phyloP scores from a whole-genome alignment of 1,140 invertebrate genomes.

The Apocrypta bakeri region DNA sequence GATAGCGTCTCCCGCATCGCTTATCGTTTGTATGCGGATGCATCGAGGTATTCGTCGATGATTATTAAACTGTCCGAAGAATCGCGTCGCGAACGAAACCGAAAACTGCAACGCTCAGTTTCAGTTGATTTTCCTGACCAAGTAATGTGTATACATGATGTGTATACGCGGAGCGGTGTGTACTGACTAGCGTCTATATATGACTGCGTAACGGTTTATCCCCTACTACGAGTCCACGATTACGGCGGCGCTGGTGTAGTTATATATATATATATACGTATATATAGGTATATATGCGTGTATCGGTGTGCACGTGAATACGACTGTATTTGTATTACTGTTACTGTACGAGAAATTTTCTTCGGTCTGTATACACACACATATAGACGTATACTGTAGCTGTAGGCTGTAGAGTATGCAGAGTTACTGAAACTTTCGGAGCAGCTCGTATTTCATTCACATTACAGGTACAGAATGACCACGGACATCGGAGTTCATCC shows the following conservation, averaged over 20 bases:
- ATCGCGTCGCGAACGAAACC: background rate
- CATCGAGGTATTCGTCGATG: no score
- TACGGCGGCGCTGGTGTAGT: background rate
- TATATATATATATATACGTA: background rate
- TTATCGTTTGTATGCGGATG: background rate
- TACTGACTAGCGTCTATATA: background rate
- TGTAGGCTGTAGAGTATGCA: no score
- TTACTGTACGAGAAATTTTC: no score
- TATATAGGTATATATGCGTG: background rate
- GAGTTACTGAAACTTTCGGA: background rate
- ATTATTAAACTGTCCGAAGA: background rate
- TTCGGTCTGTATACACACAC: no score
- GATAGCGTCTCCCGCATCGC: background rate
- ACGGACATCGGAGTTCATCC: background rate
- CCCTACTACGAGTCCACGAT: background rate
- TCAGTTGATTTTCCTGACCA: background rate
- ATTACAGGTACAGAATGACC: no score
- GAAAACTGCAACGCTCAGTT: background rate
- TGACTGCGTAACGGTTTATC: slow-evolving; percentile 40
- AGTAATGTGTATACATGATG: background rate
- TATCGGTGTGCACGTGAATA: no score
- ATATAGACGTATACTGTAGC: no score
- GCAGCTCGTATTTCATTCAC: background rate
- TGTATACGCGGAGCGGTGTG: background rate
- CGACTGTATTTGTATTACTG: no score